Evolutionary conservation across 2,888 invertebrate genomes (phyloP).

Genomic region (Polyommatus iphigenia): DNA sequence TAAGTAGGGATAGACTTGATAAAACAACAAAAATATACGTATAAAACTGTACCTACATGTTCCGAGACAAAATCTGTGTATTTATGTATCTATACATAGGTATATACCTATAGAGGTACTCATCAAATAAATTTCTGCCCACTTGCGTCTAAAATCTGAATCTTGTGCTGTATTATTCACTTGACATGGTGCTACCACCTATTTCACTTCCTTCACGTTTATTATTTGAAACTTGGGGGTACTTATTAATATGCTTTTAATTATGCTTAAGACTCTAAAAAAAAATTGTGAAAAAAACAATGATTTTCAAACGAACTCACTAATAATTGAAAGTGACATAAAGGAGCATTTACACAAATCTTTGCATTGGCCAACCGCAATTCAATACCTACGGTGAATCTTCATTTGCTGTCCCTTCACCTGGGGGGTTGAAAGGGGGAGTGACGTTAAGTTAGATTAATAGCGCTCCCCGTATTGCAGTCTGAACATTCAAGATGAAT

Average conservation of each 20-base stretch:
- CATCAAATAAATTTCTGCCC: too few relatives aligned
- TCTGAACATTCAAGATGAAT: conserved; percentile 41
- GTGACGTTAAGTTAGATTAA: conserved; percentile 72
- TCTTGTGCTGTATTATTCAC: too few relatives aligned
- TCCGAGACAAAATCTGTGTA: too few relatives aligned
- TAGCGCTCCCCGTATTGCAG: conserved; percentile 52
- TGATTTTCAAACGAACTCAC: background rate
- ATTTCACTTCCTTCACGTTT: too few relatives aligned
- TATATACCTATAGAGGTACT: too few relatives aligned
- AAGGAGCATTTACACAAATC: conserved; percentile 29
- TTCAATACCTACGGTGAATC: conserved; percentile 52
- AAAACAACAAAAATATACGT: background rate
- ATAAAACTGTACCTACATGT: background rate
- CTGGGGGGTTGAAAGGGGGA: conserved; percentile 49
- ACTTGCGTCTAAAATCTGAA: too few relatives aligned
- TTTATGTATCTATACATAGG: too few relatives aligned
- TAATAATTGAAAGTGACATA: conserved; percentile 15
- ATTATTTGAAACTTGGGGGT: too few relatives aligned
- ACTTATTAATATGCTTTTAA: too few relatives aligned
- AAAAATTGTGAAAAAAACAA: too few relatives aligned
- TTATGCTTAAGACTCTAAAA: too few relatives aligned
- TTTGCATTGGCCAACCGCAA: conserved; percentile 19
- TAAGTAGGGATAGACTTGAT: background rate
- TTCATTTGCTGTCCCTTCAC: conserved; percentile 60
- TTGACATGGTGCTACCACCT: too few relatives aligned